Percentiles rank a stretch among this genome's conserved stretches.
These are phyloP conservation scores for Pachydiplax longipennis DNA, from an alignment of 2,888 invertebrate genomes.

Conservation along the genomic window DNA sequence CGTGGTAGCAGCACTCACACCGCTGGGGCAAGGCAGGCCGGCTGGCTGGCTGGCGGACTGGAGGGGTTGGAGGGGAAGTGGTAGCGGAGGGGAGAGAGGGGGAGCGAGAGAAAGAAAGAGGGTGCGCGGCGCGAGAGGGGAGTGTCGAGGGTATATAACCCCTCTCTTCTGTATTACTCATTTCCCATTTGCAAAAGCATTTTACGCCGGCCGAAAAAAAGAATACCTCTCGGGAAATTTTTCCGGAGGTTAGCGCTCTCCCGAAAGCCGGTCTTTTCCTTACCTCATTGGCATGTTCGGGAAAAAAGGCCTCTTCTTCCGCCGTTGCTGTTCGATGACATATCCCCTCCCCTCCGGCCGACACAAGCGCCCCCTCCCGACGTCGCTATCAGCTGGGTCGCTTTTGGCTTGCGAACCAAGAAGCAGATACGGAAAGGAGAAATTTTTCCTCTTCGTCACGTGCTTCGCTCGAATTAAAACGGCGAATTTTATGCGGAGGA, in stretches of 20 bases:
- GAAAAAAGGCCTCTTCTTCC: neutral
- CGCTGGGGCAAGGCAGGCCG: neutral
- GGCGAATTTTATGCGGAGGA: neutral
- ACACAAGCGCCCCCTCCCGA: neutral
- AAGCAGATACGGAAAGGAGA: conserved; percentile 45
- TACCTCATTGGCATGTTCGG: neutral
- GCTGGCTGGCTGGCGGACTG: neutral
- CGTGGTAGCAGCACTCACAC: conserved; percentile 33
- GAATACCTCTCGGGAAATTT: neutral
- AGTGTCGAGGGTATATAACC: conserved; percentile 15
- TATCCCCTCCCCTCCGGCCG: conserved; percentile 47
- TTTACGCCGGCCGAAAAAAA: neutral
- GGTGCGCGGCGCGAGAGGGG: neutral
- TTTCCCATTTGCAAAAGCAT: too few relatives aligned
- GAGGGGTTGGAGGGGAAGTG: neutral
- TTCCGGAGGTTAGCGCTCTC: neutral
- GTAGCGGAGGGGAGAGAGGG: neutral
- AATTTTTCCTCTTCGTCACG: conserved; percentile 23
- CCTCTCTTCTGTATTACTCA: neutral
- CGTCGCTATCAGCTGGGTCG: conserved; percentile 52
- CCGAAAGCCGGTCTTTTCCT: neutral
- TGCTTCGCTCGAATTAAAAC: neutral
- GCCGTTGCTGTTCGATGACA: neutral
- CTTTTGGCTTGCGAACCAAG: conserved; percentile 51
- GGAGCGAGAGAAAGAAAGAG: conserved; percentile 3